Conservation (phyloP, 1,140 invertebrate species). For the Phthorimaea operculella region DNA sequence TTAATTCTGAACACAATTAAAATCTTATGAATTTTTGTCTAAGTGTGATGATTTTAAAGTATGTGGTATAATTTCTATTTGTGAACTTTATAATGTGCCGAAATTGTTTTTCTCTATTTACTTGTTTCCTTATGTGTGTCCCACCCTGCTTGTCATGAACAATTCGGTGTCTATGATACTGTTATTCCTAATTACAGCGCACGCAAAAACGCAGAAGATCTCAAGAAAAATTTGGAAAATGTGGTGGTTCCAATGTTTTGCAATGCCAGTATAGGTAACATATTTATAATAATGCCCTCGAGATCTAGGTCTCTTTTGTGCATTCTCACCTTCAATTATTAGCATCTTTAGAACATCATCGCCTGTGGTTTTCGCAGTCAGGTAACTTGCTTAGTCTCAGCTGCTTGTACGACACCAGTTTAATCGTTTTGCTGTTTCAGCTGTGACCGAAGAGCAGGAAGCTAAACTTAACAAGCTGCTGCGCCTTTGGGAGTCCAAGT, state of each 20-base stretch:
- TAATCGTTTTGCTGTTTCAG: constrained; percentile 67
- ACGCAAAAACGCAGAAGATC: constrained; percentile 91
- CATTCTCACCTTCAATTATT: constrained; percentile 53
- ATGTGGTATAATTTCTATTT: no score
- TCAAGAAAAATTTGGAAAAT: constrained; percentile 91
- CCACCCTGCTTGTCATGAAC: constrained; percentile 24
- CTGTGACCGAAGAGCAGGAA: constrained; percentile 86
- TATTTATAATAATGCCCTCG: constrained; percentile 66
- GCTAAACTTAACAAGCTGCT: constrained; percentile 92
- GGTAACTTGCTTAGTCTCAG: constrained; percentile 57
- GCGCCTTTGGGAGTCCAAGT: constrained; percentile 95
- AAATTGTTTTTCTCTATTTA: background rate
- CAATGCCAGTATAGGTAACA: constrained; percentile 80
- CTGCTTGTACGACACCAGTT: constrained; percentile 43
- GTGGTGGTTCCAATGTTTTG: constrained; percentile 98
- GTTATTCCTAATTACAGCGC: constrained; percentile 78
- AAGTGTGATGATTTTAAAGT: no score
- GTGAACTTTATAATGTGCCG: no score
- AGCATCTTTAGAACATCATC: constrained; percentile 50
- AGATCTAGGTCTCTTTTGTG: constrained; percentile 61
- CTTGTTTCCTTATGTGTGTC: constrained; percentile 21
- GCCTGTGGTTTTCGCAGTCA: constrained; percentile 53
- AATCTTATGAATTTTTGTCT: no score
- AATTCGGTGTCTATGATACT: constrained; percentile 63
- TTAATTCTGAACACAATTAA: no score